Evolutionary conservation across 2,797 vertebrate genomes (phyloP), one percentile per base, ranked within the genome.

Genomic region (Mormyrus proboscirostris): DNA sequence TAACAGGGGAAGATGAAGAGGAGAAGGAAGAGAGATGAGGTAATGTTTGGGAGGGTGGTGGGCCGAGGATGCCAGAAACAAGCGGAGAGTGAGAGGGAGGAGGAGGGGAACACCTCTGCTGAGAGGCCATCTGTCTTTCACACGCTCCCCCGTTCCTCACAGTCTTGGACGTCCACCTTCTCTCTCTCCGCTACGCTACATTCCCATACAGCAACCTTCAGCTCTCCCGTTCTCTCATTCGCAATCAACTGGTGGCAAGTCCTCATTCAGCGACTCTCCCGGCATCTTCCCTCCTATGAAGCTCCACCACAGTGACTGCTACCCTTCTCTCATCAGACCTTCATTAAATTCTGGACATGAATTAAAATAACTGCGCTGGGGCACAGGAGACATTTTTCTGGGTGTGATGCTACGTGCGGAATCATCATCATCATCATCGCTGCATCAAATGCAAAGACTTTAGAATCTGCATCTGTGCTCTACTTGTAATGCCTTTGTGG

Each of bases 91-190:
- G 93, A 94, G 69, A 95, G 85, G 91, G 91, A 93, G 93, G 94
- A 93, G 93, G 92, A 93, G 90, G 92, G 94, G 94, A 95, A 96
- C 95, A 95, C 94, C 94, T 95, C 96, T 94, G 93, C 96, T 96
- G 96, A 94, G 96, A 95, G 94, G 94, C 96, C 96, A 96, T 96
- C 96, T 96, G 96, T 95, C 95, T 94, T 93, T 92, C 93, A 94
- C 94, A 95, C 92, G 22, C 90, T 91, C 84, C 91, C 92, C 88
- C 93, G 90, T 91, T 92, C 89, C 90, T 90, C 89, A 90, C 89
- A 25, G 89, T 90, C 91, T 91, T 90, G 92, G 90, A 93, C 91
- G 91, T 89, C 88, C 89, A 51, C 88, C 51, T 38, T 53, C 88
- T 53, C 88, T 62, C 79, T 86, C 83, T 51, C 76, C 19, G 1